Percentiles rank a stretch among this genome's conserved stretches.
These are phyloP conservation scores for Prunella fulvescens DNA, from an alignment of 2,113 vertebrate genomes.

Conservation along the genomic window DNA sequence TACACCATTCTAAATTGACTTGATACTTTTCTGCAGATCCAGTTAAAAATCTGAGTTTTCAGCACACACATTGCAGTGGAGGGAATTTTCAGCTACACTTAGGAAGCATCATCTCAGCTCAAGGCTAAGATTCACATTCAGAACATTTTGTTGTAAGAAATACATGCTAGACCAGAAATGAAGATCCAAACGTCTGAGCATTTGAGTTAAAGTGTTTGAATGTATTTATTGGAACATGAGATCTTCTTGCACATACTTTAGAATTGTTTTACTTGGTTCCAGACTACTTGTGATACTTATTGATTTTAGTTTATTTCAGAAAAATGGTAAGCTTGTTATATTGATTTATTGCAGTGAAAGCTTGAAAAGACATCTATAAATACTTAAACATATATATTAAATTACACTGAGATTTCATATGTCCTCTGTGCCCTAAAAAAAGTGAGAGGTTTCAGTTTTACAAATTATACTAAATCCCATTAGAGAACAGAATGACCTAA, in stretches of 20 bases:
- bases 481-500: not conserved
- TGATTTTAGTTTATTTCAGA: conserved; percentile 21
- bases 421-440: not conserved
- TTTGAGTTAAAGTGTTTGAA: not conserved
- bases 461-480: conserved; percentile 18
- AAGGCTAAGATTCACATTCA: not conserved
- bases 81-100: not conserved
- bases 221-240: not conserved
- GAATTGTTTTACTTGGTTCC: not conserved
- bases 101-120: not conserved
- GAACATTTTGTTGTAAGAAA: not conserved
- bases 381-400: not conserved
- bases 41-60: not conserved
- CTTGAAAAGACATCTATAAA: conserved; percentile 4
- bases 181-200: not conserved
- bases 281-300: not conserved
- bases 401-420: not conserved
- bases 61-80: not conserved
- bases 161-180: not conserved
- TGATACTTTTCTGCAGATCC: not conserved
- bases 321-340: not conserved
- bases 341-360: not conserved
- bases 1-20: not conserved
- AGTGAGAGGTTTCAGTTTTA: not conserved
- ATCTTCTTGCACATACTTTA: not conserved